These are phyloP conservation scores for Myotis vivesi DNA, from an alignment of 2,797 vertebrate species.

Conservation along the genomic window DNA sequence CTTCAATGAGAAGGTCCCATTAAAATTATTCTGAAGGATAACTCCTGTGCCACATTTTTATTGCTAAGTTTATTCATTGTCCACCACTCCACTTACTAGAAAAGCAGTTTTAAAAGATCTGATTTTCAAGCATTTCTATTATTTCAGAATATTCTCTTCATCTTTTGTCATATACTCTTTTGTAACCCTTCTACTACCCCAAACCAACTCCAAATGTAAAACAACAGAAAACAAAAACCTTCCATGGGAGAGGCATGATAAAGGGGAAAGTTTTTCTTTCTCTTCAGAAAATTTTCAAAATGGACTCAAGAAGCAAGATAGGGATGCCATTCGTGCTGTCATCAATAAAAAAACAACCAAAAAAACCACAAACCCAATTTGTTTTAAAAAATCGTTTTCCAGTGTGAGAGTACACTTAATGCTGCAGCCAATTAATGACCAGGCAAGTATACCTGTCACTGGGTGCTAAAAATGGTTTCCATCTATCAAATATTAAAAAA, in stretches of 20 bases:
- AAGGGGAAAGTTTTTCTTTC: slow-evolving; percentile 60
- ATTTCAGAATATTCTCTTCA: slow-evolving; percentile 42
- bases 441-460: slow-evolving; percentile 70
- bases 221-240: slow-evolving; percentile 19
- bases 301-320: slow-evolving; percentile 76
- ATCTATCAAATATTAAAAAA: slow-evolving; percentile 61
- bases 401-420: slow-evolving; percentile 75
- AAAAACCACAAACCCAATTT: neutral
- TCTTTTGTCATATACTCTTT: slow-evolving; percentile 23
- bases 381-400: slow-evolving; percentile 74
- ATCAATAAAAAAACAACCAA: neutral
- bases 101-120: slow-evolving; percentile 76
- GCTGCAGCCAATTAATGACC: slow-evolving; percentile 74
- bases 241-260: neutral
- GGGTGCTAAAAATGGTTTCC: slow-evolving; percentile 77
- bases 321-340: slow-evolving; percentile 57
- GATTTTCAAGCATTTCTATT: slow-evolving; percentile 36
- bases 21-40: slow-evolving; percentile 44
- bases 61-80: slow-evolving; percentile 82
- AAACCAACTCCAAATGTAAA: slow-evolving; percentile 49
- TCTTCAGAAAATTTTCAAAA: slow-evolving; percentile 78
- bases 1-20: neutral
- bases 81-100: slow-evolving; percentile 80
- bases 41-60: slow-evolving; percentile 68
- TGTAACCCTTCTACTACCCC: neutral